phyloP scores from a whole-genome alignment of 2,888 invertebrate genomes.

The Molorchus minor region DNA sequence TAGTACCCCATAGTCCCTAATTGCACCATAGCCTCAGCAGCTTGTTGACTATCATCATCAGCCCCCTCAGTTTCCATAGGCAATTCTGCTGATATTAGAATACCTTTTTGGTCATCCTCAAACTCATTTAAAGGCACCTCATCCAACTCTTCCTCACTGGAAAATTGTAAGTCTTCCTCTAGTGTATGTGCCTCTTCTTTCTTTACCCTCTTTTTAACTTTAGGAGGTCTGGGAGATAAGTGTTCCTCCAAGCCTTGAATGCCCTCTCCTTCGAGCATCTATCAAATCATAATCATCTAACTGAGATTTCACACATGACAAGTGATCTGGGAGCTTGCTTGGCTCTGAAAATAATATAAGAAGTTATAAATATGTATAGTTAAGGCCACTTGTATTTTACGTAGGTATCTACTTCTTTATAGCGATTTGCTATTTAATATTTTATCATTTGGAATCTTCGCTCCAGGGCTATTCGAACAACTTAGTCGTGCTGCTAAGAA shows the following conservation, averaged over 20 bases:
- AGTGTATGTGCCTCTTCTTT: constrained; percentile 61
- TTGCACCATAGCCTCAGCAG: constrained; percentile 81
- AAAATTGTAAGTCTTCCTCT: constrained; percentile 70
- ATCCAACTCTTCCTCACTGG: constrained; percentile 75
- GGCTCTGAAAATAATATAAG: constrained; percentile 60
- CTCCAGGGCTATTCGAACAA: no score
- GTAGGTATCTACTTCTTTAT: no score
- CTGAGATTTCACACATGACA: constrained; percentile 49
- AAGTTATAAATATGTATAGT: constrained; percentile 1
- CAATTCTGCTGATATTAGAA: constrained; percentile 62
- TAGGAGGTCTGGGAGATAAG: constrained; percentile 54
- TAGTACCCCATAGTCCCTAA: constrained; percentile 74
- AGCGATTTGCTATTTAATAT: no score
- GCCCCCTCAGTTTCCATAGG: constrained; percentile 52
- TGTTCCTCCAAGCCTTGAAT: constrained; percentile 56
- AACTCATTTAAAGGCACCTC: constrained; percentile 68
- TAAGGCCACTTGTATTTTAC: no score
- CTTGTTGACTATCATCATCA: constrained; percentile 69
- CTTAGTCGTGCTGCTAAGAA: no score
- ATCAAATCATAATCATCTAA: constrained; percentile 70
- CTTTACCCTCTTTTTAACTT: constrained; percentile 55
- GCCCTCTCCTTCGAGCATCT: constrained; percentile 71
- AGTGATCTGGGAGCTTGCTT: constrained; percentile 70
- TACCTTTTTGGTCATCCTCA: constrained; percentile 61
- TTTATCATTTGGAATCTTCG: no score